A percentile compares a stretch with the other conserved stretches of the same genome.
Evolutionary conservation across 2,888 invertebrate species (phyloP).

Genomic region (Drosophila affinis): DNA sequence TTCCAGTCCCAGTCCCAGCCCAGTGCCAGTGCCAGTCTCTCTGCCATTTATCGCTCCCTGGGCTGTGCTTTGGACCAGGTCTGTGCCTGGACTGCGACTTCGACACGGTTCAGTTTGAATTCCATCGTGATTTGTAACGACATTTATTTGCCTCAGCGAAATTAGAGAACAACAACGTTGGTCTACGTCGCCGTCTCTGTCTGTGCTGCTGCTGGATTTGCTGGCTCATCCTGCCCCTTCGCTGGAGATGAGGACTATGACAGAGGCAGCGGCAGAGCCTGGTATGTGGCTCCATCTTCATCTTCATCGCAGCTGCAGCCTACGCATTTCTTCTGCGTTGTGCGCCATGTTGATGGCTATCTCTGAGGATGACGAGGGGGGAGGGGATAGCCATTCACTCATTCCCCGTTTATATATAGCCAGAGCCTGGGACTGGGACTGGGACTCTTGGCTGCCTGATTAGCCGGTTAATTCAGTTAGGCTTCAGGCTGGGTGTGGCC

Average conservation of each 20-base stretch:
- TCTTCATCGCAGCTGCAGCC: conserved; percentile 51
- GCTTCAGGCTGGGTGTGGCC: conserved; percentile 59
- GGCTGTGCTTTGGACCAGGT: conserved; percentile 62
- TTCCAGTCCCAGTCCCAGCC: conserved; percentile 17
- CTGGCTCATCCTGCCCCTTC: conserved; percentile 41
- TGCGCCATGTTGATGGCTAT: conserved; percentile 63
- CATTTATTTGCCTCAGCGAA: conserved; percentile 80
- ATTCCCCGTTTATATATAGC: conserved; percentile 31
- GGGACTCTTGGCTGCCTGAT: conserved; percentile 44
- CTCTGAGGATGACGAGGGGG: conserved; percentile 38
- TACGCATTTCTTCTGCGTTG: conserved; percentile 65
- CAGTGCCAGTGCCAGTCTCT: conserved; percentile 39
- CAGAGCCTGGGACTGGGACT: conserved; percentile 38
- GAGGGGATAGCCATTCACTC: conserved; percentile 48
- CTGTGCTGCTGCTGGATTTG: conserved; percentile 34
- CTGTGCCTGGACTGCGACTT: conserved; percentile 33
- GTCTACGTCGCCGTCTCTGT: conserved; percentile 28
- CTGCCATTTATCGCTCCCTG: conserved; percentile 77
- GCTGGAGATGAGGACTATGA: neutral
- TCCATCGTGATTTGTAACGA: conserved; percentile 83
- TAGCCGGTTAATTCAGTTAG: conserved; percentile 65
- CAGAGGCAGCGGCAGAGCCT: neutral
- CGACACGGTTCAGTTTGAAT: conserved; percentile 68
- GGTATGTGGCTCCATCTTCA: conserved; percentile 32
- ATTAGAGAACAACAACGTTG: conserved; percentile 68